Evolutionary conservation across 2,888 invertebrate species (phyloP).

Genomic region (Mythimna pallens): DNA sequence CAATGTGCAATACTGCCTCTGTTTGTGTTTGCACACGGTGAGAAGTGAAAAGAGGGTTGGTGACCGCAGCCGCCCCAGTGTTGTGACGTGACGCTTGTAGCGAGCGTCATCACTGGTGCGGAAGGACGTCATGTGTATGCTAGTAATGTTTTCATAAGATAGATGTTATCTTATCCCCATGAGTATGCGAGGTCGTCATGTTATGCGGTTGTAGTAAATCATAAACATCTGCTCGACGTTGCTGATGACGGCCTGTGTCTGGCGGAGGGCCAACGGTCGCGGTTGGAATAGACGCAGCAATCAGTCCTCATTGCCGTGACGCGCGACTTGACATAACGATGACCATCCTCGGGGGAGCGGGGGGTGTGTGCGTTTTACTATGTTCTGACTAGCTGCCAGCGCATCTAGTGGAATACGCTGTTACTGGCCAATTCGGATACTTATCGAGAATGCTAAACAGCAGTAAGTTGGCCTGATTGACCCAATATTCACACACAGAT

Average conservation of each 20-base stretch:
- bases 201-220: slow-evolving; percentile 1
- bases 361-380: background rate
- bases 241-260: slow-evolving; percentile 39
- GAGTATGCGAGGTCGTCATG: slow-evolving; percentile 4
- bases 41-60: background rate
- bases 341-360: slow-evolving; percentile 9
- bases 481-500: background rate
- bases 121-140: background rate
- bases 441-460: slow-evolving; percentile 4
- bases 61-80: background rate
- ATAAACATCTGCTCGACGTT: background rate
- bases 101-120: background rate
- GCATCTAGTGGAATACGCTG: background rate
- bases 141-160: background rate
- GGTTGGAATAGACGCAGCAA: slow-evolving; percentile 34
- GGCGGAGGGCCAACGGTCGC: slow-evolving; percentile 49
- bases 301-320: slow-evolving; percentile 19
- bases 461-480: slow-evolving; percentile 5
- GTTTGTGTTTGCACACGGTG: background rate
- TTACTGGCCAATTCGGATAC: background rate
- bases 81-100: slow-evolving; percentile 1
- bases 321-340: slow-evolving; percentile 12
- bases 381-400: slow-evolving; percentile 13
- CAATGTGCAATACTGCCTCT: background rate
- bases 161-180: background rate